Conservation (phyloP, 2,797 vertebrate species). For the Clarias fuscus region DNA sequence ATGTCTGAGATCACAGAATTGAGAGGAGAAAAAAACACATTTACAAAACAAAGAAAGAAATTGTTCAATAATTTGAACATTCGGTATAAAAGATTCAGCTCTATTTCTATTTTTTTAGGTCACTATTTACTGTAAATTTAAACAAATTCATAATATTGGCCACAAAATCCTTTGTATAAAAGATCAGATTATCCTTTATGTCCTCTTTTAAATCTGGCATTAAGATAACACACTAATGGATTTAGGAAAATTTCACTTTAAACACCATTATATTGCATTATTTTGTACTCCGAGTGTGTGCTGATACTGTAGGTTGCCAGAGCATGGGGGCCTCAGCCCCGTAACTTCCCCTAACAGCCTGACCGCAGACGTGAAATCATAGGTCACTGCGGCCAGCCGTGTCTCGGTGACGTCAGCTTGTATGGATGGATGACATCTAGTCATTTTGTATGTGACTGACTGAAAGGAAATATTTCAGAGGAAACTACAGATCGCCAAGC, state of each 20-base stretch:
- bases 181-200: not conserved
- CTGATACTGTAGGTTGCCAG: too few relatives aligned
- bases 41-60: not conserved
- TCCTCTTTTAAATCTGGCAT: not conserved
- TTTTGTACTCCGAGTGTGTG: too few relatives aligned
- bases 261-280: too few relatives aligned
- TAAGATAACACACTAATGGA: not conserved
- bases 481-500: not conserved
- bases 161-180: not conserved
- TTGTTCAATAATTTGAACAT: not conserved
- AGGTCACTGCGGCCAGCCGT: too few relatives aligned
- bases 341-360: too few relatives aligned
- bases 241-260: not conserved
- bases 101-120: not conserved
- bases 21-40: not conserved
- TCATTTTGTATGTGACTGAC: not conserved
- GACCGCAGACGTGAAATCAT: too few relatives aligned
- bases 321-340: too few relatives aligned
- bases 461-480: not conserved
- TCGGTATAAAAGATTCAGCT: not conserved
- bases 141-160: not conserved
- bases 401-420: too few relatives aligned
- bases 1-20: not conserved
- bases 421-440: not conserved
- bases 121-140: not conserved